These are phyloP conservation scores for Anniella stebbinsi DNA, from an alignment of 2,797 vertebrate species.

Conservation along the genomic window DNA sequence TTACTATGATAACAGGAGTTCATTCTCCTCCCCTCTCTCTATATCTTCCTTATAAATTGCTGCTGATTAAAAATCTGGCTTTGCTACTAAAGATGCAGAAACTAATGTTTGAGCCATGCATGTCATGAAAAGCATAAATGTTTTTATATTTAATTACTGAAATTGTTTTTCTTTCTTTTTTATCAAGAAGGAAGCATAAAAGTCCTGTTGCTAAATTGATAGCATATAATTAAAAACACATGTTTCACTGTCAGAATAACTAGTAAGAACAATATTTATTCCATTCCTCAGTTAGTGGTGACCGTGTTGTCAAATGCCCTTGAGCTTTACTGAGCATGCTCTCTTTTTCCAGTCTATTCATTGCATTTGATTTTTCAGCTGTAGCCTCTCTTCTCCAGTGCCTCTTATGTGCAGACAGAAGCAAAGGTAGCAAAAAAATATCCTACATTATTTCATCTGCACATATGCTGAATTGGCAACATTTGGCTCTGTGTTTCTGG, in stretches of 20 bases:
- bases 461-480: not conserved
- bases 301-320: conserved; percentile 37
- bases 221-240: conserved; percentile 5
- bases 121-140: not conserved
- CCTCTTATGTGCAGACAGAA: conserved; percentile 17
- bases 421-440: conserved; percentile 5
- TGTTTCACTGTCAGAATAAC: not conserved
- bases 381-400: conserved; percentile 9
- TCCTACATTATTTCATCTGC: conserved; percentile 3
- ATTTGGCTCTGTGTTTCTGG: conserved; percentile 29
- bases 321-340: conserved; percentile 49
- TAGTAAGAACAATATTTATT: conserved; percentile 6
- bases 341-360: conserved; percentile 26
- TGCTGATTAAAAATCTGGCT: conserved; percentile 1
- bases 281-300: conserved; percentile 4
- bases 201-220: not conserved
- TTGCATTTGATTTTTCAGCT: conserved; percentile 37
- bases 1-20: not conserved
- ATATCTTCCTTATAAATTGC: not conserved
- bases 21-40: not conserved
- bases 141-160: not conserved
- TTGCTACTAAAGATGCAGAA: not conserved
- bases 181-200: not conserved
- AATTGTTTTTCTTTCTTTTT: not conserved
- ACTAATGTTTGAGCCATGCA: not conserved